phyloP scores from a whole-genome alignment of 2,797 vertebrate species.

The Sebastolobus altivelis region DNA sequence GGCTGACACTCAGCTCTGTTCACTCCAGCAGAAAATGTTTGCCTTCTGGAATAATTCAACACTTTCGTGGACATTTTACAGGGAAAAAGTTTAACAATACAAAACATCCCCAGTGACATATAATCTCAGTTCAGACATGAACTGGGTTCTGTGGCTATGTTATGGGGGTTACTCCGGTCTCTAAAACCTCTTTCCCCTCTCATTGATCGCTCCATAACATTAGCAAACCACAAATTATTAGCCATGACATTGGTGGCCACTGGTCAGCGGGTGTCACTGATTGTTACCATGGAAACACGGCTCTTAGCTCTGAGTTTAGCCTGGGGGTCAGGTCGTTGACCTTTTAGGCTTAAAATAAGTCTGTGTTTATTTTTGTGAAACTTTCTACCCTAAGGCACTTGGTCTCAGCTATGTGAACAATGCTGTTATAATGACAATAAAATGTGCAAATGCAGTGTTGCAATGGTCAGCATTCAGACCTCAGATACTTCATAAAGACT shows the following conservation, averaged over 20 bases:
- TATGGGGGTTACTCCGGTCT: no score
- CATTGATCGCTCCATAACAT: not conserved
- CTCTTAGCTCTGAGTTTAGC: not conserved
- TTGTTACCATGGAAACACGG: not conserved
- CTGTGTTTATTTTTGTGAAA: constrained; percentile 9
- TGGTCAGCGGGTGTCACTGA: not conserved
- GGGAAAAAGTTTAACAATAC: no score
- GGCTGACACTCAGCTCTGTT: no score
- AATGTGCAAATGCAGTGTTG: not conserved
- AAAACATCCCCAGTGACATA: no score
- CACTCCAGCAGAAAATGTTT: no score
- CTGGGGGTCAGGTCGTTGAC: not conserved
- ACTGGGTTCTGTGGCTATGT: no score
- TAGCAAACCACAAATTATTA: not conserved
- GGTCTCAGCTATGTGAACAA: not conserved
- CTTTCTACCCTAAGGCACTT: not conserved
- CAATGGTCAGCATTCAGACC: not conserved
- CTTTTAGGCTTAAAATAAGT: constrained; percentile 1
- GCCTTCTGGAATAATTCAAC: no score
- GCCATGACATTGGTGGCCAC: not conserved
- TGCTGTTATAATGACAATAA: not conserved
- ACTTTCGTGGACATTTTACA: no score
- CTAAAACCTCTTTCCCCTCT: not conserved
- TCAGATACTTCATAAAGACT: not conserved
- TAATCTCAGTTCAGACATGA: no score